Evolutionary conservation across 2,113 vertebrate genomes (phyloP), one percentile per base, ranked within the genome.

Genomic region (Labeo catla): DNA sequence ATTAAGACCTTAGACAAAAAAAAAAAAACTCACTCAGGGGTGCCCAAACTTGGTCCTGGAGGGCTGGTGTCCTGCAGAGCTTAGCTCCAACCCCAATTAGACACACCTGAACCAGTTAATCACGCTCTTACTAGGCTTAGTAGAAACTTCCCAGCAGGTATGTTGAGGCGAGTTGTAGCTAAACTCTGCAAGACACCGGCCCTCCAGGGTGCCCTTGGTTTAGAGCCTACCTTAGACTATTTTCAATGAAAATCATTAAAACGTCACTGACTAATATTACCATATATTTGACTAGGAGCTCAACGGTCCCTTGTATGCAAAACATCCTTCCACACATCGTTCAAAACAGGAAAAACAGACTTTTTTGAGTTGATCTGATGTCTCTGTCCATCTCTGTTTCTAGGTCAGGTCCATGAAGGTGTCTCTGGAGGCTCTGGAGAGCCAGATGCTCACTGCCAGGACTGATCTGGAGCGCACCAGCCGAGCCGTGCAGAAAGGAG

Each of bases 381-480:
- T 78, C 10, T 54, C 50, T 12, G 5, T 61, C 3, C 9, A 21
- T 50, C 12, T 76, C n/a, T 59, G 36, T 76, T 0, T 78, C 72
- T 84, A 99, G 98, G 95, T 98, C 84, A 95, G 92, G 77, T 95
- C 96, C 45, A 93, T 98, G 91, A 95, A 94, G 87, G 87, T 93
- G 47, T 90, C 94, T 0, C 93, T 96, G 81, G 95, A 95, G 59
- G 94, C 95, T 4, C 93, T 99, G 65, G 96, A 99, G 90, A 95
- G 95, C 4, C 92, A 94, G 16, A 89, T 98, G 90, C 95, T 94
- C 54, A 93, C 94, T 59, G 91, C 95, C 19, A 95, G 96, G 63
- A 93, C 94, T 86, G 97, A 98, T 70, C 94, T 98, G 86, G 96
- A 96, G 43, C 91, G 92, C 23, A 96, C 94, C 0, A 92, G 96